Conservation (phyloP, 2,113 vertebrate genomes). For the Lophotis ruficrista region DNA sequence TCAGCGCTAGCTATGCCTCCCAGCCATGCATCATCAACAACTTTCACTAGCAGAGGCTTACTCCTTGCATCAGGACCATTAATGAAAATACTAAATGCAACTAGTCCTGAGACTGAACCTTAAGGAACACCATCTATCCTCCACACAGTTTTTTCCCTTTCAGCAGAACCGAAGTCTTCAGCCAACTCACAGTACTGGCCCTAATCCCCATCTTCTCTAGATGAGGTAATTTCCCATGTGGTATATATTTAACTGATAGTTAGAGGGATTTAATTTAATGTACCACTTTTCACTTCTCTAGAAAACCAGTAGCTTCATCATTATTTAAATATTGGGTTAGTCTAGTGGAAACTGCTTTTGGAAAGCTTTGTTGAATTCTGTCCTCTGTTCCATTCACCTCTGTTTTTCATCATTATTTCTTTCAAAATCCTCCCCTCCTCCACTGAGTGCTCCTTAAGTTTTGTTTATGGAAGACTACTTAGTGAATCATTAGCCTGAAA, state of each 20-base stretch:
- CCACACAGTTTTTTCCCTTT: neutral
- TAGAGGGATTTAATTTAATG: neutral
- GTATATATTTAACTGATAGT: neutral
- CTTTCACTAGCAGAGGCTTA: neutral
- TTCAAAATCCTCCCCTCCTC: neutral
- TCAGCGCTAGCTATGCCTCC: neutral
- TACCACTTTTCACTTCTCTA: neutral
- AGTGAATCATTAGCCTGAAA: neutral
- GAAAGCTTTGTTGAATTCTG: neutral
- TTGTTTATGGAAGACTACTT: neutral
- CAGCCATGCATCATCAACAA: neutral
- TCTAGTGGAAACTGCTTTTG: neutral
- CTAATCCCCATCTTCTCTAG: neutral
- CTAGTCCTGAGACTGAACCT: neutral
- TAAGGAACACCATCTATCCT: neutral
- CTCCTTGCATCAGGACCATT: neutral
- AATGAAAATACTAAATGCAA: neutral
- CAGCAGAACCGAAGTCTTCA: neutral
- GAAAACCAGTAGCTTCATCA: neutral
- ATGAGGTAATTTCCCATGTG: neutral
- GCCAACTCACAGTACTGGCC: neutral
- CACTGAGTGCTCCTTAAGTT: neutral
- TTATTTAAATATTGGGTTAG: neutral
- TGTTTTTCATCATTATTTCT: neutral
- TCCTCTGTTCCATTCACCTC: neutral